Evolutionary conservation across 1,140 invertebrate species (phyloP), one percentile per base, ranked within the genome.

Genomic region (Paramacrobiotus metropolitanus): DNA sequence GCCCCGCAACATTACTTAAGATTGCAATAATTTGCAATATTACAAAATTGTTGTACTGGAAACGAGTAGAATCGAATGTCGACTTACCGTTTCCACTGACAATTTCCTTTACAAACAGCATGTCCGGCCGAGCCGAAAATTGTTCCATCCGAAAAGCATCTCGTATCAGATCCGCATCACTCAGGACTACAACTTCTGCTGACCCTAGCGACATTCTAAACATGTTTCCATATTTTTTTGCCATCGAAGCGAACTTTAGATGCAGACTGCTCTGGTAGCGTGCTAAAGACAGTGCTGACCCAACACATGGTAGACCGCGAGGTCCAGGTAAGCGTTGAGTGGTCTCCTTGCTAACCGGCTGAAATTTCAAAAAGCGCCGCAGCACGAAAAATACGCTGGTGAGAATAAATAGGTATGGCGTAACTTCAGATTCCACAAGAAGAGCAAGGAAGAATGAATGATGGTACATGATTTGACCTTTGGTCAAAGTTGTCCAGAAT

Each of bases 41-140:
- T n/a, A n/a, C n/a, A n/a, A n/a, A n/a, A n/a, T n/a, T n/a, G n/a
- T n/a, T n/a, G n/a, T n/a, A n/a, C n/a, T n/a, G n/a, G n/a, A n/a
- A n/a, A n/a, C n/a, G n/a, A n/a, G n/a, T n/a, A n/a, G n/a, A n/a
- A n/a, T n/a, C n/a, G n/a, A n/a, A n/a, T n/a, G n/a, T n/a, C n/a
- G 24, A 82, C 82, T 87, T 72, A 90, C 87, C 87, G 62, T 86
- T 87, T 67, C 86, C 87, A 68, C 83, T 84, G 29, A 91, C 76
- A n/a, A 88, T 84, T 65, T 82, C 80, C 74, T 81, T 86, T 15
- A 55, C 48, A 66, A 90, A 82, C 44, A 85, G 83, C 18, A 81
- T 86, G 66, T 81, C 81, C 20, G 87, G 88, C 60, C 87, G 78
- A 29, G 83, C 86, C 63, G 83, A 85, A 73, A 90, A 87, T 66